Base-by-base conservation (phyloP, 92 coral and sea anemone species). In the Phenganax stokvisi region DNA sequence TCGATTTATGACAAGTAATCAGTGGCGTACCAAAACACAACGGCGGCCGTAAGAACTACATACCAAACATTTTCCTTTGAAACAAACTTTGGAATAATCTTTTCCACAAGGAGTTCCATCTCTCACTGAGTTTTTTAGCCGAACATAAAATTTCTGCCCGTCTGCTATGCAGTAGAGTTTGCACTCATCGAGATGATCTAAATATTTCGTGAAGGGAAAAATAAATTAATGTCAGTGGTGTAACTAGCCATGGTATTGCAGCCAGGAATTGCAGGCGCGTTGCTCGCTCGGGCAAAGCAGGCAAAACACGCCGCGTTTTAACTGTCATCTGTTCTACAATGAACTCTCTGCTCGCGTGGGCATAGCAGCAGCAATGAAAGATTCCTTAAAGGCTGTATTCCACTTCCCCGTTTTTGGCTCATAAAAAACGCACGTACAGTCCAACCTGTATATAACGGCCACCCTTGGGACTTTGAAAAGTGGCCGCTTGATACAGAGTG, bases 21-120 rank as follows among this genome's bases (percentile, higher is more conserved):
- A 37, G 47, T 37, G 47, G 47, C 47, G 3, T 37, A 37, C 47
- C 5, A 37, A 65, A 52, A 31, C 76, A 72, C 51, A 17, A 9
- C 13, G 76, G 51, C 56, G 12, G 44, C 2, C 6, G 8, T 57
- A 3, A 37, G 47, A 37, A 37, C 47, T 37, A 37, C 47, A 44
- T 85, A 89, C 98, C 92, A 92, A 85, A 51, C 98, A 94, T 87
- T 86, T 84, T n/a, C 97, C 98, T 57, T 90, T 87, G 44, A 94
- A 88, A 73, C 98, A 94, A 55, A 94, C 85, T 29, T 94, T 92
- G 51, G 81, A 87, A 67, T 86, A 85, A 80, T 92, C 91, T 20
- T 92, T 86, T 5, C 92, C 84, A 54, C 98, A 94, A 27, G 98
- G 97, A 57, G 98, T 94, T 1, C 98, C 98, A 79, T 94, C 97